Evolutionary conservation across 2,797 vertebrate genomes (phyloP), one percentile per base, ranked within the genome.

Genomic region (Cirrhinus molitorella): DNA sequence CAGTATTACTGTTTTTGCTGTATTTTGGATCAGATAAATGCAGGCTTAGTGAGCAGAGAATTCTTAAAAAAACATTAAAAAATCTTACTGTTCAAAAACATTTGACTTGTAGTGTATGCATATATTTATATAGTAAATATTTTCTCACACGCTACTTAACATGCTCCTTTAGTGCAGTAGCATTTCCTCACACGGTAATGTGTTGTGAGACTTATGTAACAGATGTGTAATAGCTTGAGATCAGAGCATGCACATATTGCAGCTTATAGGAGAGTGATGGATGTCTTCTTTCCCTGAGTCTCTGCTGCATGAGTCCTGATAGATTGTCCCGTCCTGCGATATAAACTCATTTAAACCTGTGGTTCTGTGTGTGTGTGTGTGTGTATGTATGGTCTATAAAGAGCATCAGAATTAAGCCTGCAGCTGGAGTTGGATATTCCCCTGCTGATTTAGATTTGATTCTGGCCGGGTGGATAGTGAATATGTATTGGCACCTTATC

Each of bases 401-500:
- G 53, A 79, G 31, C 23, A 23, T 79, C 47, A 53, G 75, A 49
- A 72, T 66, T 53, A 55, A 73, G 75, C 45, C 31, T 73, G 37
- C 75, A 53, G 45, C 28, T 79, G 68, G 67, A 73, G 37, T 79
- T 40, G 81, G n/a, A 76, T 83, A 55, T 83, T 57, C 49, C 68
- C 65, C 75, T 31, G 63, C 67, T 55, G 55, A 68, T 73, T 83
- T 49, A 37, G 70, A 85, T 79, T 85, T 45, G 77, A 77, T 67
- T 83, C 25, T 65, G 51, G 28, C 34, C 43, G 28, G 37, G 67
- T n/a, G 75, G 78, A 79, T 86, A 78, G 83, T 87, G 87, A 90
- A 91, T 86, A 84, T 76, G 73, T 23, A 86, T 88, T 88, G 80
- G 43, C 77, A 57, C 61, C 79, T 78, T 34, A 57, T 74, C 63